These are phyloP conservation scores for Drosophila silvestris DNA, from an alignment of 2,888 invertebrate species.

Conservation along the genomic window DNA sequence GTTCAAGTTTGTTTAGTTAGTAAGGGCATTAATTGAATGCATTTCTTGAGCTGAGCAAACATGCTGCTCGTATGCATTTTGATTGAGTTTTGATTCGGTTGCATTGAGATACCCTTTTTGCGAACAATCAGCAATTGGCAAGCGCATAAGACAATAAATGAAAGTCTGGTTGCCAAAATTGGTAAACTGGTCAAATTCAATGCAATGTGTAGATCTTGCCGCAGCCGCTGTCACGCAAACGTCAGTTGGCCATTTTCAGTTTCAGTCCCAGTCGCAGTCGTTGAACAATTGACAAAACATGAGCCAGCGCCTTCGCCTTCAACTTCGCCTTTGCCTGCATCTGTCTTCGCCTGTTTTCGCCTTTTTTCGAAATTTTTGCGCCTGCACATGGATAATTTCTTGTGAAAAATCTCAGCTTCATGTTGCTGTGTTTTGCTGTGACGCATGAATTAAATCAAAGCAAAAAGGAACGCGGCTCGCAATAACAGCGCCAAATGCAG, in stretches of 20 bases:
- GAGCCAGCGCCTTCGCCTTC: slow-evolving; percentile 46
- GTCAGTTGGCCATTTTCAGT: slow-evolving; percentile 53
- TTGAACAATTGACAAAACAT: slow-evolving; percentile 66
- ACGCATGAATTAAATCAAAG: slow-evolving; percentile 68
- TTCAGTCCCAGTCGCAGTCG: slow-evolving; percentile 13
- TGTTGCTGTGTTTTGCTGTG: slow-evolving; percentile 48
- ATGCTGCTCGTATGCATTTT: neutral
- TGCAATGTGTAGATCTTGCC: slow-evolving; percentile 55
- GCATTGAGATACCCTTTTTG: slow-evolving; percentile 48
- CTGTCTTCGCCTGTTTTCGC: slow-evolving; percentile 52
- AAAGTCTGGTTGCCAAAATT: slow-evolving; percentile 83
- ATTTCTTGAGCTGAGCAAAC: neutral
- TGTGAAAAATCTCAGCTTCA: slow-evolving; percentile 77
- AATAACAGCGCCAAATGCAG: slow-evolving; percentile 73
- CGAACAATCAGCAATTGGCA: slow-evolving; percentile 31
- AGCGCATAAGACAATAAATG: slow-evolving; percentile 73
- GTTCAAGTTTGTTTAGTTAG: neutral
- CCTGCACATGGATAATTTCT: slow-evolving; percentile 70
- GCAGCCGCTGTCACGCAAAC: slow-evolving; percentile 74
- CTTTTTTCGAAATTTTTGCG: slow-evolving; percentile 58
- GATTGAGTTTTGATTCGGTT: slow-evolving; percentile 8
- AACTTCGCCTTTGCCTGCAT: slow-evolving; percentile 38
- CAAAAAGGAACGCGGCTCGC: slow-evolving; percentile 67
- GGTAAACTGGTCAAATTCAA: slow-evolving; percentile 78
- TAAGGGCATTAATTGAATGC: neutral